Conservation (phyloP, 1,140 invertebrate genomes). For the Phthorimaea operculella region DNA sequence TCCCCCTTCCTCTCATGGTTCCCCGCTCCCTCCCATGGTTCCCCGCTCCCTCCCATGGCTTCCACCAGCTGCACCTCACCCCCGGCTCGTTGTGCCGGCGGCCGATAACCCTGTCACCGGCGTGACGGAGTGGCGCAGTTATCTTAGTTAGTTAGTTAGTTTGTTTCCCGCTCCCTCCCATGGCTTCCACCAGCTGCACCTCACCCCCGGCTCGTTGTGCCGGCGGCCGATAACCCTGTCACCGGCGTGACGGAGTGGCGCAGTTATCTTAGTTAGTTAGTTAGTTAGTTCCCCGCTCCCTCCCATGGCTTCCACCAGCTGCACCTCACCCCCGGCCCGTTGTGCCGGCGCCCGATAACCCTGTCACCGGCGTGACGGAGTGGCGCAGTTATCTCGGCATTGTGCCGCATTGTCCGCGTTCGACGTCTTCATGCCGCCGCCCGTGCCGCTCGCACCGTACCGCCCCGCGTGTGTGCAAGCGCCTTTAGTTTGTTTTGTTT, state of each 20-base stretch:
- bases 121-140: slow-evolving; percentile 52
- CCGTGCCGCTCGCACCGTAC: neutral
- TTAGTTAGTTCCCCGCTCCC: neutral
- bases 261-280: slow-evolving; percentile 24
- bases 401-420: slow-evolving; percentile 28
- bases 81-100: slow-evolving; percentile 26
- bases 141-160: no score
- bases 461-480: slow-evolving; percentile 9
- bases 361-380: slow-evolving; percentile 52
- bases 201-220: slow-evolving; percentile 25
- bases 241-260: slow-evolving; percentile 48
- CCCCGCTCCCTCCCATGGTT: no score
- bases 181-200: no score
- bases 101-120: slow-evolving; percentile 53
- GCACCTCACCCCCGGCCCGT: slow-evolving; percentile 19
- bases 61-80: no score
- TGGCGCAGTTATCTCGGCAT: slow-evolving; percentile 46
- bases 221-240: slow-evolving; percentile 51
- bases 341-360: slow-evolving; percentile 43
- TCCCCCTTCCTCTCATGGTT: no score
- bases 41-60: no score
- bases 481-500: slow-evolving; percentile 5
- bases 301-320: neutral
- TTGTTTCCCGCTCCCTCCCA: no score
- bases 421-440: slow-evolving; percentile 40